Percentiles rank a stretch among this genome's conserved stretches.
These are phyloP conservation scores for Dissostichus mawsoni DNA, from an alignment of 2,113 vertebrate genomes.

Conservation along the genomic window DNA sequence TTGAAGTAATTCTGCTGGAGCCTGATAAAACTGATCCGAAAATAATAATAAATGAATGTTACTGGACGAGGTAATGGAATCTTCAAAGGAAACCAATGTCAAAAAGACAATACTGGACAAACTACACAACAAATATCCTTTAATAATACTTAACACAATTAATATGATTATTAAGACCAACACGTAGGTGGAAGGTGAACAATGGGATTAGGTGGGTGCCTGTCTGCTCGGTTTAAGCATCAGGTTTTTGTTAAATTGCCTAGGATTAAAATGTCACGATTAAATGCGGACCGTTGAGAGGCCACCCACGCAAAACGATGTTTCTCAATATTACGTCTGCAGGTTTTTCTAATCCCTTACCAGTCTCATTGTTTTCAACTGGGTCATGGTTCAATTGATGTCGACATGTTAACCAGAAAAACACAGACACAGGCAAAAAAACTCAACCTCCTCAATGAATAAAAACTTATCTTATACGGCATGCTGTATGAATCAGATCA, in stretches of 20 bases:
- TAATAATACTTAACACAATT: slow-evolving; percentile 22
- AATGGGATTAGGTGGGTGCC: slow-evolving; percentile 36
- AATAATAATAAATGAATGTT: not conserved
- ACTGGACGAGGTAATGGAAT: not conserved
- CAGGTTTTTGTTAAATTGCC: slow-evolving; percentile 30
- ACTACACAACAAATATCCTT: not conserved
- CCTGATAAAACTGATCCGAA: not conserved
- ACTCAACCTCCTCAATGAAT: slow-evolving; percentile 19
- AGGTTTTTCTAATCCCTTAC: slow-evolving; percentile 46
- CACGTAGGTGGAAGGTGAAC: slow-evolving; percentile 16
- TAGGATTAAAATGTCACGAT: slow-evolving; percentile 46
- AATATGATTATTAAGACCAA: slow-evolving; percentile 47
- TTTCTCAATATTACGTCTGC: slow-evolving; percentile 25
- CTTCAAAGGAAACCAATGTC: not conserved
- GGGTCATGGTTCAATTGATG: slow-evolving; percentile 58
- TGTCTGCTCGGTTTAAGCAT: slow-evolving; percentile 24
- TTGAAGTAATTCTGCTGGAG: not conserved
- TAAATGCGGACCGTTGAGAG: slow-evolving; percentile 35
- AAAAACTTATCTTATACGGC: slow-evolving; percentile 3
- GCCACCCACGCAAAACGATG: slow-evolving; percentile 48
- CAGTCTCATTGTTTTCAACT: slow-evolving; percentile 47
- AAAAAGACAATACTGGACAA: slow-evolving; percentile 1
- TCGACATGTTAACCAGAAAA: slow-evolving; percentile 24
- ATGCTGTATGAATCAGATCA: slow-evolving; percentile 16
- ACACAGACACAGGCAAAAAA: not conserved